Evolutionary conservation across 1,140 invertebrate genomes (phyloP), one percentile per base, ranked within the genome.

Genomic region (Drosophila cardini): DNA sequence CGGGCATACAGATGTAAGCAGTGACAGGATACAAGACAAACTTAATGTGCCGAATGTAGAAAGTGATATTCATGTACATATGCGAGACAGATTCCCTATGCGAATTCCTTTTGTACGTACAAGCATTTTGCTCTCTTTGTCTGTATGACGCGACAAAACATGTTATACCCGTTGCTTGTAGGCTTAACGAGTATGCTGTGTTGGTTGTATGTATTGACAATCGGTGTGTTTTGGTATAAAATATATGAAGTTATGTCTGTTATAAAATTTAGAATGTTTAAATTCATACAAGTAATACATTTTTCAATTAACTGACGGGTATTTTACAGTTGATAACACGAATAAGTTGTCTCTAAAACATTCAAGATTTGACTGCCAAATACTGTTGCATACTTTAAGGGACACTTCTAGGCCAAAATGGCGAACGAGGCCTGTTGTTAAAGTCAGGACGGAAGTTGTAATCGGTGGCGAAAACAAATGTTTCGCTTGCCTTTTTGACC

Each of bases 401-500:
- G 46, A 46, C 43, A 30, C 64, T 50, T 26, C 42, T 73, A 72
- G 58, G 71, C 61, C 61, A 75, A 65, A 72, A 67, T 26, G 42
- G 40, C 56, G 36, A 16, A 30, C 34, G 46, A 55, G 30, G 42
- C 38, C 53, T 50, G 21, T 32, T 61, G 64, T 79, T 85, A 48
- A 79, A 86, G 78, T 55, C 63, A 38, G 50, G 43, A 43, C 68
- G 76, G 76, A 86, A 82, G 78, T 82, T 86, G 83, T 87, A 86
- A 82, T 64, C 65, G 78, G 80, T 61, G 48, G 68, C 78, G 61
- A 82, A 68, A 79, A 87, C 84, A 83, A 86, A 83, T 87, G 72
- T 83, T 65, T 76, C 79, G 72, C 79, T 87, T 86, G 83, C 69
- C 83, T 65, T 69, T 78, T 79, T 78, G 78, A 86, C 67, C 76